phyloP scores from a whole-genome alignment of 2,797 vertebrate species.

The Coregonus suidteri region DNA sequence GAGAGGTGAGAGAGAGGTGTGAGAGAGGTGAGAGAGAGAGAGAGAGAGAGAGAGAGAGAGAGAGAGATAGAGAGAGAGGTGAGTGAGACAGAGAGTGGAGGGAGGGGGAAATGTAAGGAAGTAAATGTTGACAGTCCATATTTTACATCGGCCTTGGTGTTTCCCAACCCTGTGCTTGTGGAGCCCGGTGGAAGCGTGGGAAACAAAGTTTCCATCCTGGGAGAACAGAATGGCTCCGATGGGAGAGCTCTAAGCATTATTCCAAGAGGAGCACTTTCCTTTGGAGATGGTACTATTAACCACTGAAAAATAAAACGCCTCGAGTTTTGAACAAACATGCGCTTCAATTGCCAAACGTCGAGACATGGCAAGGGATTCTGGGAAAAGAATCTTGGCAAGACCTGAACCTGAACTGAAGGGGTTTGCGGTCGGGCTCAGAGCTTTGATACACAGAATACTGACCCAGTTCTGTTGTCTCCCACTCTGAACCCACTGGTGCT shows the following conservation, averaged over 20 bases:
- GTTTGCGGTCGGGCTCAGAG: slow-evolving; percentile 47
- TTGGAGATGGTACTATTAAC: slow-evolving; percentile 60
- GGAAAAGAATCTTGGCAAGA: slow-evolving; percentile 59
- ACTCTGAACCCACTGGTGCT: slow-evolving; percentile 30
- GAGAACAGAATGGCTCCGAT: slow-evolving; percentile 51
- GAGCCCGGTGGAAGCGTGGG: slow-evolving; percentile 47
- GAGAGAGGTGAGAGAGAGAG: background rate
- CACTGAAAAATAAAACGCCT: slow-evolving; percentile 59
- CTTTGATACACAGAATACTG: slow-evolving; percentile 49
- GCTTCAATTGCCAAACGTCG: slow-evolving; percentile 54
- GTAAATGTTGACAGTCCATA: slow-evolving; percentile 36
- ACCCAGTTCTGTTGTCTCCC: slow-evolving; percentile 42
- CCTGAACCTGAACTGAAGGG: slow-evolving; percentile 29
- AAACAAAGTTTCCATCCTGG: slow-evolving; percentile 54
- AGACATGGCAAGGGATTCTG: slow-evolving; percentile 60
- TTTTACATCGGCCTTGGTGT: slow-evolving; percentile 35
- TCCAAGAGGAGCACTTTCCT: slow-evolving; percentile 58
- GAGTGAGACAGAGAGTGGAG: background rate
- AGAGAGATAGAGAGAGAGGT: too few relatives aligned
- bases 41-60: too few relatives aligned
- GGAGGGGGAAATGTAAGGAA: slow-evolving; percentile 29
- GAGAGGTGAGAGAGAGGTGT: too few relatives aligned
- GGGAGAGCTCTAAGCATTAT: slow-evolving; percentile 49
- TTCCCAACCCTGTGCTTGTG: slow-evolving; percentile 37
- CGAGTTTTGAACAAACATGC: slow-evolving; percentile 44